Percentiles rank a stretch among this genome's conserved stretches.
Conservation (phyloP, 2,113 vertebrate species). For the Macrotus californicus region DNA sequence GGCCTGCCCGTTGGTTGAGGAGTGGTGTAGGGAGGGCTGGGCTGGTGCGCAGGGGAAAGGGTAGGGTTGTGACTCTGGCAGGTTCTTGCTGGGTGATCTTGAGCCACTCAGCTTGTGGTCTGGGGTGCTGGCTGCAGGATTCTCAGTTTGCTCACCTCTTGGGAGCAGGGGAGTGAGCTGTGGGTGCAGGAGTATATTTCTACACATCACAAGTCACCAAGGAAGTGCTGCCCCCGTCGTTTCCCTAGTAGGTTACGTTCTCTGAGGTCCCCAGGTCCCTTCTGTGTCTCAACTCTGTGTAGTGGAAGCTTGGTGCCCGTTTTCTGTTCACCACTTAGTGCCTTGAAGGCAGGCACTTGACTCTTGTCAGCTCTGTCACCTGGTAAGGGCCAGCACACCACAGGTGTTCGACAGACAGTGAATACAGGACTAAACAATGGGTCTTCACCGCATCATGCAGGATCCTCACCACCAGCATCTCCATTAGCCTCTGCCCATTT, state of each 20-base stretch:
- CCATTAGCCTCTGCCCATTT: background rate
- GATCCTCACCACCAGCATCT: background rate
- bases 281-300: background rate
- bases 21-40: slow-evolving; percentile 21
- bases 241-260: background rate
- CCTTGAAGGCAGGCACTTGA: background rate
- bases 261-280: background rate
- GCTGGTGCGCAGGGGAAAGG: background rate
- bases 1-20: background rate
- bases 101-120: background rate
- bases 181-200: background rate
- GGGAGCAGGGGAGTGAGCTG: background rate
- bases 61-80: slow-evolving; percentile 26
- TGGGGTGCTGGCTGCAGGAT: background rate
- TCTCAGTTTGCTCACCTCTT: background rate
- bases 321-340: background rate
- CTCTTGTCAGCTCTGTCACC: background rate
- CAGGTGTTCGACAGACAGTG: background rate
- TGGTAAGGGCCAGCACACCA: background rate
- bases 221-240: fast-evolving
- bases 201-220: fast-evolving
- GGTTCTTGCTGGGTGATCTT: background rate
- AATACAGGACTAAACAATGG: background rate
- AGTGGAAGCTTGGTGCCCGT: background rate
- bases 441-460: fast-evolving